Percentiles rank a stretch among this genome's conserved stretches.
phyloP scores from a whole-genome alignment of 2,113 vertebrate species.

The Amblyornis subalaris region DNA sequence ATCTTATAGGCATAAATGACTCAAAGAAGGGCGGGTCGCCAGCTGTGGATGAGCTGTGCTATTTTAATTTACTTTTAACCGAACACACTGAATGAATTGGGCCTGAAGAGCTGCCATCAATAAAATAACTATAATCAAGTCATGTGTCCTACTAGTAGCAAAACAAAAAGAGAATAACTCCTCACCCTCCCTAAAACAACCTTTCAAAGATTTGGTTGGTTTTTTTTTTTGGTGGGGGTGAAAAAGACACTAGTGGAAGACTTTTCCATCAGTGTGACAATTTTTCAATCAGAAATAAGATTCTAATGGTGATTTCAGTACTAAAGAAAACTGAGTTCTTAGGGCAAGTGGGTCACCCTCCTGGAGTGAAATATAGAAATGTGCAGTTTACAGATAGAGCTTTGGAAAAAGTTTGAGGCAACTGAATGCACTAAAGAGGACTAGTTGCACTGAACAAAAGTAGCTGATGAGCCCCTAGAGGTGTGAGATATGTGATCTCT shows the following conservation, averaged over 20 bases:
- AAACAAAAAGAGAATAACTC: neutral
- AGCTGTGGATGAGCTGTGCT: neutral
- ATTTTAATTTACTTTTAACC: neutral
- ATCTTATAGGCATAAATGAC: neutral
- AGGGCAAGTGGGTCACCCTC: neutral
- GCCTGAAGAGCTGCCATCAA: neutral
- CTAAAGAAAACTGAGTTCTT: neutral
- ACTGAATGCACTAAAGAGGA: neutral
- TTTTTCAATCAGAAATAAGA: neutral
- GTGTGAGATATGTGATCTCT: rapidly evolving
- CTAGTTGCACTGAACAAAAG: neutral
- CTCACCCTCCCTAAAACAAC: neutral
- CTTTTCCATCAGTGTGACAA: neutral
- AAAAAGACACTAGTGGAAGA: neutral
- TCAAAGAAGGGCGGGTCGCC: neutral
- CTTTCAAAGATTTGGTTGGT: neutral
- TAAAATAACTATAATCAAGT: neutral
- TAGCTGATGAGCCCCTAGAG: neutral
- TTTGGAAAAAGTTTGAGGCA: neutral
- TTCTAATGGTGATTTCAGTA: neutral
- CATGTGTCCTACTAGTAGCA: neutral
- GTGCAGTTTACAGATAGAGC: neutral
- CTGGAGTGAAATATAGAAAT: neutral
- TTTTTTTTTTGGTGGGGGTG: neutral
- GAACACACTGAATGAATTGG: neutral